phyloP scores from a whole-genome alignment of 2,888 invertebrate species.

The Nomada goodeniana region DNA sequence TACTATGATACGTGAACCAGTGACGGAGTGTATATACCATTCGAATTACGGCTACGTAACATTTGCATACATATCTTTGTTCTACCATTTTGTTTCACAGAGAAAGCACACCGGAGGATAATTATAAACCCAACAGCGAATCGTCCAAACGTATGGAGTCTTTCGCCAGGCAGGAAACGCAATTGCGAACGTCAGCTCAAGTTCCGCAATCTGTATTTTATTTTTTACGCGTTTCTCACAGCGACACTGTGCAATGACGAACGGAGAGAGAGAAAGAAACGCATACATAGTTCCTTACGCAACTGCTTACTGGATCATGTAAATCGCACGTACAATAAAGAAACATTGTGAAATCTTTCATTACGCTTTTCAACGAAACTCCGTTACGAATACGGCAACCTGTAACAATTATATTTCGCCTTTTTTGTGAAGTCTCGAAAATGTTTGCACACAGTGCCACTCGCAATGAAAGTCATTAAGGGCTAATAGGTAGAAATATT shows the following conservation, averaged over 20 bases:
- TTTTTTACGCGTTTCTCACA: slow-evolving; percentile 47
- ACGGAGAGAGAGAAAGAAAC: slow-evolving; percentile 13
- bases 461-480: no score
- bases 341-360: slow-evolving; percentile 46
- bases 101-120: slow-evolving; percentile 3
- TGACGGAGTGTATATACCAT: no score
- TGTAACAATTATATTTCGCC: neutral
- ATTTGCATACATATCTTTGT: no score
- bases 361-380: slow-evolving; percentile 34
- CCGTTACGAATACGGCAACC: slow-evolving; percentile 34
- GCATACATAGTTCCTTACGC: slow-evolving; percentile 34
- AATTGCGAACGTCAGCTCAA: neutral
- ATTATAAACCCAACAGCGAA: neutral
- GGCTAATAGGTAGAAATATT: no score
- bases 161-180: slow-evolving; percentile 1
- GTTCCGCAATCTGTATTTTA: slow-evolving; percentile 49
- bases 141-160: neutral
- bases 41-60: neutral
- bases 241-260: slow-evolving; percentile 24
- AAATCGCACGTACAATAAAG: slow-evolving; percentile 38
- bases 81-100: neutral
- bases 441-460: neutral
- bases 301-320: slow-evolving; percentile 56
- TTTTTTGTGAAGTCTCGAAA: neutral
- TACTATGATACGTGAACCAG: neutral